Evolutionary conservation across 1,140 invertebrate species (phyloP).

Genomic region (Hypsibius dujardini): DNA sequence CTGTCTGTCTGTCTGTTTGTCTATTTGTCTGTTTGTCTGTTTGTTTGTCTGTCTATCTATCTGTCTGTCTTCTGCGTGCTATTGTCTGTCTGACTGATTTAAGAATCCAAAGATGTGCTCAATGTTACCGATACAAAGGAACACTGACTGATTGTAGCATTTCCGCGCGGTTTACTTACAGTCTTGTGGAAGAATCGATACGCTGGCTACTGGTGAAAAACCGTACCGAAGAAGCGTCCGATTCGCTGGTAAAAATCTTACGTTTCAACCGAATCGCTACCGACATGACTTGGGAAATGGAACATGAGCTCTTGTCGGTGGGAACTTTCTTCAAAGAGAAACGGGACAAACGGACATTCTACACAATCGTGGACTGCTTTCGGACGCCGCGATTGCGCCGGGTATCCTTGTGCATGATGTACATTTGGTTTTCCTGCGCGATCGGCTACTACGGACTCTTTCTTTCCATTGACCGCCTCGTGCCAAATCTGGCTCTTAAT

Average conservation of each 20-base stretch:
- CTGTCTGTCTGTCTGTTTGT: no score
- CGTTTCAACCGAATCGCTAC: not conserved
- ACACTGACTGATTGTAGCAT: no score
- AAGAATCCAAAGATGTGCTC: no score
- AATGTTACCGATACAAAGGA: no score
- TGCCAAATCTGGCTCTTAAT: not conserved
- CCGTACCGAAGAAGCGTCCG: not conserved
- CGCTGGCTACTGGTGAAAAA: conserved; percentile 1
- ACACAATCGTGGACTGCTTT: conserved; percentile 1
- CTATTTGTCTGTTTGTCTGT: no score
- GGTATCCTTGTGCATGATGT: not conserved
- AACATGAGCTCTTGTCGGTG: conserved; percentile 10
- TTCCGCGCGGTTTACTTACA: not conserved
- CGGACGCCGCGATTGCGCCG: not conserved
- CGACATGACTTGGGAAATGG: conserved; percentile 1
- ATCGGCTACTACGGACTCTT: conserved; percentile 10
- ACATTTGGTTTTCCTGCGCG: conserved; percentile 10
- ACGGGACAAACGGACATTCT: not conserved
- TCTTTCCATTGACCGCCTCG: not conserved
- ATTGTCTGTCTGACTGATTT: no score
- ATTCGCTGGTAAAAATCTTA: not conserved
- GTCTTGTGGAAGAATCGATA: not conserved
- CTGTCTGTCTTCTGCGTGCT: no score
- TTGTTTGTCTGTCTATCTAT: no score
- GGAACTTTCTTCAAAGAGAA: not conserved